phyloP scores from a whole-genome alignment of 2,113 vertebrate genomes.

The Ceratotherium simum region DNA sequence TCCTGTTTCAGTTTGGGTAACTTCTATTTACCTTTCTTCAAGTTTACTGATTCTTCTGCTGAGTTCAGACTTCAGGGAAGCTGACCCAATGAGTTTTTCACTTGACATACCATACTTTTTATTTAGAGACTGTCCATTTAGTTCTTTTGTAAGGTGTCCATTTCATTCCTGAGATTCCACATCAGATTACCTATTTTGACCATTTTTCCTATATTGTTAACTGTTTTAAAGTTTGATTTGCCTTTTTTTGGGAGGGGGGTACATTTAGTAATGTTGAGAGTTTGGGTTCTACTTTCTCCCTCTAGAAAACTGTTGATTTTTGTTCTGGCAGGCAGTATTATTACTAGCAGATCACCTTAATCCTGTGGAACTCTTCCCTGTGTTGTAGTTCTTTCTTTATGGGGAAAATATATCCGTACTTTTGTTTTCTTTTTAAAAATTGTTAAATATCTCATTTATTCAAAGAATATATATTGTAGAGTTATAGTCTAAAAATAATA shows the following conservation, averaged over 20 bases:
- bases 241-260: not conserved
- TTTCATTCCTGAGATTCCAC: not conserved
- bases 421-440: not conserved
- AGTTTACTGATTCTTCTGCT: not conserved
- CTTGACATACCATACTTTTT: not conserved
- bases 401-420: not conserved
- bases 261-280: not conserved
- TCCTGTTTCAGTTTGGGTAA: not conserved
- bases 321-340: not conserved
- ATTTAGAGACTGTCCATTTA: not conserved
- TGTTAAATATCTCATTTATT: not conserved
- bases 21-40: not conserved
- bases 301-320: not conserved
- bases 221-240: not conserved
- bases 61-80: not conserved
- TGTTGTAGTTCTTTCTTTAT: not conserved
- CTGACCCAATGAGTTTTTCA: not conserved
- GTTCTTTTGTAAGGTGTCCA: not conserved
- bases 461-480: not conserved
- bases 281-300: not conserved
- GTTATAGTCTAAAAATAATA: not conserved
- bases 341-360: not conserved
- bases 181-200: not conserved
- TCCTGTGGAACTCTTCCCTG: not conserved
- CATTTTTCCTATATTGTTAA: not conserved